Base-by-base conservation (phyloP, 1,140 invertebrate species). In the Rhynchophorus ferrugineus region DNA sequence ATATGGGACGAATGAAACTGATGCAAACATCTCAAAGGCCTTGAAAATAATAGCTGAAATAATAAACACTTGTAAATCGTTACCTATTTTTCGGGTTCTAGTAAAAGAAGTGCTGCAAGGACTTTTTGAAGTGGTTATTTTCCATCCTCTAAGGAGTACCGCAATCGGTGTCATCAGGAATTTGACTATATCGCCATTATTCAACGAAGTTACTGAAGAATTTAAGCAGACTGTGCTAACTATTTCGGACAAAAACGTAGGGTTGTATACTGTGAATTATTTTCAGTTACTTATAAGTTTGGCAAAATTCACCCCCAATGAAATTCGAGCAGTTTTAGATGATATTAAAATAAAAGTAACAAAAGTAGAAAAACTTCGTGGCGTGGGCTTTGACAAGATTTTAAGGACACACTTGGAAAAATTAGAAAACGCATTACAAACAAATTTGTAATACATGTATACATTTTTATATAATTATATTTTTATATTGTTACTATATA, bases 361-460 rank as follows among this genome's bases (percentile, higher is more conserved):
- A 11, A 52, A 54, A 44, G 59, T 66, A 18, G 67, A 69, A 57
- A 51, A 53, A 18, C 58, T 67, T 44, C 49, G 66, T 34, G 64
- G 66, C 9, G 59, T 68, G 5, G 65, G 66, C 1, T 69, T 59
- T 60, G 66, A 69, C 58, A 62, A 63, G 29, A 61, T 54, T 42
- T 56, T 69, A 39, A 57, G 67, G 29, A 29, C 58, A 24, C 55
- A 59, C 54, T 61, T 63, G 7, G 61, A 65, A 38, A 61, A 38
- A 43, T 42, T 66, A 11, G 58, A 64, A 49, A 45, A 43, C 48
- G 17, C 44, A 16, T 37, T 60, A 34, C 45, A 49, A 29, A 29
- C n/a, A n/a, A n/a, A n/a, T n/a, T n/a, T n/a, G n/a, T n/a, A n/a
- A n/a, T n/a, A n/a, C n/a, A n/a, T n/a, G n/a, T n/a, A n/a, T n/a